phyloP scores from a whole-genome alignment of 2,797 vertebrate genomes.

The Myotis vivesi region DNA sequence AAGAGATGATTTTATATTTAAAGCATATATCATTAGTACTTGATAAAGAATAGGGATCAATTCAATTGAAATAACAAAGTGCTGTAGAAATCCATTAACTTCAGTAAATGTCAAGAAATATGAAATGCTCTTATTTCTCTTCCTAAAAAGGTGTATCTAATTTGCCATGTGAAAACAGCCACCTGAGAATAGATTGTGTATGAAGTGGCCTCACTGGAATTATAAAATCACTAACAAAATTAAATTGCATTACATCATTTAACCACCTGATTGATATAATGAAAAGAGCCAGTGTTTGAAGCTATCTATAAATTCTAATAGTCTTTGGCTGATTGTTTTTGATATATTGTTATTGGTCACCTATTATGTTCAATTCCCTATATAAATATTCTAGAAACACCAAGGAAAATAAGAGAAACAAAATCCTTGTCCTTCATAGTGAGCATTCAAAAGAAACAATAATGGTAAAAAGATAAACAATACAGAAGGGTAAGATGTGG shows the following conservation, averaged over 20 bases:
- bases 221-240: slow-evolving; percentile 39
- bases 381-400: not conserved
- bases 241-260: not conserved
- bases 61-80: not conserved
- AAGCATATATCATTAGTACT: not conserved
- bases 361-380: not conserved
- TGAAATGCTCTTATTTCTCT: not conserved
- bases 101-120: not conserved
- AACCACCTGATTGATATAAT: not conserved
- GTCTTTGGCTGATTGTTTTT: not conserved
- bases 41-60: not conserved
- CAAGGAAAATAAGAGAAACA: not conserved
- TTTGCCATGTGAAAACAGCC: not conserved
- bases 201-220: not conserved
- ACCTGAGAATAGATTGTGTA: slow-evolving; percentile 1
- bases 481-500: not conserved
- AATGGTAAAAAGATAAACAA: not conserved
- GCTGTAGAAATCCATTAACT: not conserved
- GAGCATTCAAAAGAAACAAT: not conserved
- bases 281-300: not conserved
- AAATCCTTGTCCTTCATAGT: not conserved
- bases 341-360: not conserved
- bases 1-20: not conserved
- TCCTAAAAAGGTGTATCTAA: not conserved
- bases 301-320: not conserved